Base-by-base conservation (phyloP, 2,113 vertebrate genomes). In the Gasterosteus aculeatus region DNA sequence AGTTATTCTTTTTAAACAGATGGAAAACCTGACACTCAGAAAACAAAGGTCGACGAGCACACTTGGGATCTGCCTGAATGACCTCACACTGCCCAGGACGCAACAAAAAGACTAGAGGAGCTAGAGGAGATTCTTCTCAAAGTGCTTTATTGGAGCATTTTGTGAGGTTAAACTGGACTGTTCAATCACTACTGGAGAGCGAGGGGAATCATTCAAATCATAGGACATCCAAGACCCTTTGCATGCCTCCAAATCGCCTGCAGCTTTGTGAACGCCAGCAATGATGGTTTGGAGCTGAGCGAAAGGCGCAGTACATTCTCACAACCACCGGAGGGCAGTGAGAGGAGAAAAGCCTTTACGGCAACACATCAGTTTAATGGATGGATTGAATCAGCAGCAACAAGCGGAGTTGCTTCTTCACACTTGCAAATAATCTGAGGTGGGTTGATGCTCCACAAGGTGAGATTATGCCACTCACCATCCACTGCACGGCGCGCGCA, bases 311-410 rank as follows among this genome's bases (percentile, higher is more conserved):
- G 77, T 89, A 49, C 41, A 69, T 1, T 4, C 0, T 22, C 8
- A 18, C 10, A 10, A n/a, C 85, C 90, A 88, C 90, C 78, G 33
- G 87, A 73, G 77, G 88, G 81, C 69, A 66, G 47, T 75, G 44
- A 15, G 22, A 0, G 1, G 44, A 71, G 79, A 53, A n/a, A 4
- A 44, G 35, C 31, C 15, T 58, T 14, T 10, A 26, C n/a, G 9
- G 22, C 26, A 19, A 3, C 72, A 8, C 14, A 54, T 59, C 53
- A 65, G 59, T 53, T 79, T 81, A 26, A 71, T 61, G n/a, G 33
- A 75, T 59, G 22, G 68, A 85, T 81, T 6, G 38, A 83, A 84
- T 53, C 80, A 66, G 81, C 60, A 19, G 46, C 53, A 73, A 80
- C 66, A 75, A 69, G 81, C 38, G 76, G 39, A 77, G 53, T 65